A percentile compares a stretch with the other conserved stretches of the same genome.
These are phyloP conservation scores for Ophthalmolycus amberensis DNA, from an alignment of 2,113 vertebrate species.

Conservation along the genomic window DNA sequence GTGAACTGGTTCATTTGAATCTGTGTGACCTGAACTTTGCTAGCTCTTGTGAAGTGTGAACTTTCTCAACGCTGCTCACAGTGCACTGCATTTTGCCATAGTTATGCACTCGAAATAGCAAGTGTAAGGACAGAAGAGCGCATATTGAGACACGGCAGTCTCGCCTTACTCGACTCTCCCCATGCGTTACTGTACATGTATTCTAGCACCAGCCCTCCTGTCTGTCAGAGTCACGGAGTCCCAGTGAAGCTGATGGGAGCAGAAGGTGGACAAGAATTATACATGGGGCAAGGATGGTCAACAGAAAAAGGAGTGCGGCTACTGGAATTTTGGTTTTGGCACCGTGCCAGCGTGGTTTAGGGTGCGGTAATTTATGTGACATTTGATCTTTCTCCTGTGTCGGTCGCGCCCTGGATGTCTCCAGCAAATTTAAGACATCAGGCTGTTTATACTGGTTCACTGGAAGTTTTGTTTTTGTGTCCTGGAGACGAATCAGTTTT, in stretches of 20 bases:
- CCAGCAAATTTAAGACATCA: constrained; percentile 4
- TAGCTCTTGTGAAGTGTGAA: too few species aligned
- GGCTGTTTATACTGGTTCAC: constrained; percentile 2
- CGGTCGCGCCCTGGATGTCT: background rate
- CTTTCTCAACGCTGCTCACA: too few species aligned
- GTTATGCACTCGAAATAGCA: background rate
- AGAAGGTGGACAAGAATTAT: constrained; percentile 26
- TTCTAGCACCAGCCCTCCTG: background rate
- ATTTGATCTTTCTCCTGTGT: constrained; percentile 16
- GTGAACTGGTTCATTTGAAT: background rate
- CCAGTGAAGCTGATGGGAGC: constrained; percentile 30
- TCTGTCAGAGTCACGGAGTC: background rate
- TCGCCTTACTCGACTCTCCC: background rate
- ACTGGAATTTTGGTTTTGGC: constrained; percentile 28
- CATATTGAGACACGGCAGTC: background rate
- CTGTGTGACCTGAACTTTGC: background rate
- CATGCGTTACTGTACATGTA: background rate
- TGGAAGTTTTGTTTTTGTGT: background rate
- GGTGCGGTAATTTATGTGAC: constrained; percentile 25
- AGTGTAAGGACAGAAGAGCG: background rate
- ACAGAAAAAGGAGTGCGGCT: background rate
- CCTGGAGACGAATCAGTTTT: background rate
- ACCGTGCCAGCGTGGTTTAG: background rate
- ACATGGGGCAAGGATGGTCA: constrained; percentile 24
- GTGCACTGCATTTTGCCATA: background rate